Percentiles rank a stretch among this genome's conserved stretches.
phyloP scores from a whole-genome alignment of 2,888 invertebrate species.

The Caenorhabditis doughertyi region DNA sequence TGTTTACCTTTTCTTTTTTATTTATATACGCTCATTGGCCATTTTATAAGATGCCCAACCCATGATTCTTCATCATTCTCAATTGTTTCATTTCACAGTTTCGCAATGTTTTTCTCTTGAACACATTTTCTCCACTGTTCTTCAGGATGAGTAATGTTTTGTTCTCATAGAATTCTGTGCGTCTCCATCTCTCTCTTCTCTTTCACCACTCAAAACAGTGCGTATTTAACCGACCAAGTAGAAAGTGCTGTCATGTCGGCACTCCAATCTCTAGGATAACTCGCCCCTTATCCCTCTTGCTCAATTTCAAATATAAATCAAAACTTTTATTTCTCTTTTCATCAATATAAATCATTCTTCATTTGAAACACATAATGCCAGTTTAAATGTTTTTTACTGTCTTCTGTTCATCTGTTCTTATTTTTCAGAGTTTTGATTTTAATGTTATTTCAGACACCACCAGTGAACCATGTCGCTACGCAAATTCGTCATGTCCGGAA shows the following conservation, averaged over 20 bases:
- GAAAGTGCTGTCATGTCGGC: slow-evolving; percentile 27
- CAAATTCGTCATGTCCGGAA: slow-evolving; percentile 68
- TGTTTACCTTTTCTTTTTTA: slow-evolving; percentile 20
- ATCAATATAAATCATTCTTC: neutral
- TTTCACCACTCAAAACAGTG: slow-evolving; percentile 58
- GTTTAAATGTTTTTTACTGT: no score
- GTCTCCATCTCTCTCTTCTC: slow-evolving; percentile 4
- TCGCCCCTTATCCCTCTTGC: slow-evolving; percentile 10
- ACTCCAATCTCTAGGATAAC: slow-evolving; percentile 19
- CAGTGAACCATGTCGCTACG: slow-evolving; percentile 54
- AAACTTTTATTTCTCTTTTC: neutral
- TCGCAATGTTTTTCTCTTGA: slow-evolving; percentile 21
- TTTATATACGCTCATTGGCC: neutral
- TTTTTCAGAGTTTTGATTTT: neutral
- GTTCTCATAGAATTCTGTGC: slow-evolving; percentile 11
- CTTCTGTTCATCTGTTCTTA: neutral
- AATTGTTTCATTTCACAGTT: slow-evolving; percentile 19
- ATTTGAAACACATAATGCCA: no score
- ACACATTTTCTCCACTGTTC: neutral
- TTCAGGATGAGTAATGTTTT: slow-evolving; percentile 56
- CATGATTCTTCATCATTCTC: neutral
- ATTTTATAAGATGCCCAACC: slow-evolving; percentile 27
- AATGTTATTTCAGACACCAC: neutral
- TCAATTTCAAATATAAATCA: neutral
- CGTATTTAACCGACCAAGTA: slow-evolving; percentile 55